Evolutionary conservation across 2,888 invertebrate species (phyloP).

Genomic region (Nudaria mundana): DNA sequence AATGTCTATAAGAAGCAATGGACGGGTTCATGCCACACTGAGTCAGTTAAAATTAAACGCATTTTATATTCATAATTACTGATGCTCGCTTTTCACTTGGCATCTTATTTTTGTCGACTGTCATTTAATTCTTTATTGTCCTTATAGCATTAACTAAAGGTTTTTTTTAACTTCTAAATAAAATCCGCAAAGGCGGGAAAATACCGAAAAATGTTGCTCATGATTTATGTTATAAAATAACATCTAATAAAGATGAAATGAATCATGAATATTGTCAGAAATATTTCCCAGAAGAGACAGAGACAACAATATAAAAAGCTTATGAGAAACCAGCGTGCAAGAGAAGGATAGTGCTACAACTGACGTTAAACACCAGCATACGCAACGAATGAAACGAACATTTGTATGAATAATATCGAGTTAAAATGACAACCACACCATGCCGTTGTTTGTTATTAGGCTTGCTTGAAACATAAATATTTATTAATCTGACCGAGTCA

Average conservation of each 20-base stretch:
- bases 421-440: slow-evolving; percentile 13
- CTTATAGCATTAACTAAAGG: too few species aligned
- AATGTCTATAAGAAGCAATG: slow-evolving; percentile 10
- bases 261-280: neutral
- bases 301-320: slow-evolving; percentile 13
- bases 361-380: slow-evolving; percentile 7
- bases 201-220: too few species aligned
- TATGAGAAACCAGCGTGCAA: slow-evolving; percentile 13
- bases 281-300: slow-evolving; percentile 3
- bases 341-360: slow-evolving; percentile 9
- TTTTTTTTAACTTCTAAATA: too few species aligned
- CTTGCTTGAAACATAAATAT: slow-evolving; percentile 8
- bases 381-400: slow-evolving; percentile 8
- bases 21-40: slow-evolving; percentile 24
- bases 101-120: too few species aligned
- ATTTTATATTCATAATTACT: slow-evolving; percentile 13
- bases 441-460: slow-evolving; percentile 10
- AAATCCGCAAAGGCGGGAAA: too few species aligned
- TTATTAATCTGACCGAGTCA: slow-evolving; percentile 65
- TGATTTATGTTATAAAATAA: neutral
- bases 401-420: slow-evolving; percentile 2
- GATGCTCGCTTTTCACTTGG: too few species aligned
- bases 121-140: neutral
- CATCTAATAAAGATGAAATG: too few species aligned
- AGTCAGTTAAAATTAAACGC: slow-evolving; percentile 22